Evolutionary conservation across 2,797 vertebrate genomes (phyloP).

Genomic region (Cynopterus sphinx): DNA sequence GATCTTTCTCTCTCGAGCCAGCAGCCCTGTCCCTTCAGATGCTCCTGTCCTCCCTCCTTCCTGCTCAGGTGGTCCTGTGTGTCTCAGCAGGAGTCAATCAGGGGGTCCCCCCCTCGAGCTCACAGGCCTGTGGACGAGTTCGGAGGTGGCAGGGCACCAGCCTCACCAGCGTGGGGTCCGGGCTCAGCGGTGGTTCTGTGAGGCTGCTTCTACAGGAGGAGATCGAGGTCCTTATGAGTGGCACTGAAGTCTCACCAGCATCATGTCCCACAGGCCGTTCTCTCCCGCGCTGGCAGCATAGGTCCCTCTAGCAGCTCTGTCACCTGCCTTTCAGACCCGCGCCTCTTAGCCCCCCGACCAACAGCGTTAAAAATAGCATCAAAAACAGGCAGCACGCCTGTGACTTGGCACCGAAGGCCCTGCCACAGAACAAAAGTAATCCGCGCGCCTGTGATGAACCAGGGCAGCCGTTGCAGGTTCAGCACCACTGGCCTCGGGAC

Average conservation of each 20-base stretch:
- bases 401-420: background rate
- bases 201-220: background rate
- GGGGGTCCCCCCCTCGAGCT: accelerated
- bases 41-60: accelerated
- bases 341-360: background rate
- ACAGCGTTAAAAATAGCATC: background rate
- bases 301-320: background rate
- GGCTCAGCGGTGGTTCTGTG: accelerated
- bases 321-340: background rate
- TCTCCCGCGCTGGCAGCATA: accelerated
- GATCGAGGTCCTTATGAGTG: accelerated
- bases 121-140: accelerated
- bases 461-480: background rate
- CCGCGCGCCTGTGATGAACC: background rate
- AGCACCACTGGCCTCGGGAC: background rate
- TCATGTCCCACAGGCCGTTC: too few species aligned
- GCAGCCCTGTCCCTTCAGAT: background rate
- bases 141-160: background rate
- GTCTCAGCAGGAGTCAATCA: background rate
- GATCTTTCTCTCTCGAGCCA: background rate
- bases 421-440: background rate
- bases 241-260: accelerated
- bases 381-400: accelerated
- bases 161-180: accelerated
- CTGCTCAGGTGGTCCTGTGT: background rate